Evolutionary conservation across 2,888 invertebrate genomes (phyloP).

Genomic region (Tenthredo mesomela): DNA sequence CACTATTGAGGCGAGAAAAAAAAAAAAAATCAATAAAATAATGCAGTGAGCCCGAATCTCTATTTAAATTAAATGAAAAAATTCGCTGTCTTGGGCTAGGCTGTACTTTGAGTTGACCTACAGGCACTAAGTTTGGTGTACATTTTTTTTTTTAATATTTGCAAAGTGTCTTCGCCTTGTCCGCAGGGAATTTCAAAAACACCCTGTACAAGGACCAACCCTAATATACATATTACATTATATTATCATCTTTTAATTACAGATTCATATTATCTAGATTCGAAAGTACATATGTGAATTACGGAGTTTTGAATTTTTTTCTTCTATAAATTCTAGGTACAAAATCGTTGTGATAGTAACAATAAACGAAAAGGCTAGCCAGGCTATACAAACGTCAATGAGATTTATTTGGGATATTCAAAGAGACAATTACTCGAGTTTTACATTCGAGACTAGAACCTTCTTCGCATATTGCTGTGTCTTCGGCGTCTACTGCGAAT

Average conservation of each 20-base stretch:
- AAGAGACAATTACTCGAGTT: slow-evolving; percentile 82
- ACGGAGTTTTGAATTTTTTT: not conserved
- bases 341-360: slow-evolving; percentile 83
- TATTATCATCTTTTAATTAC: not conserved
- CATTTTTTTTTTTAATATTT: too few species aligned
- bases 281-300: not conserved
- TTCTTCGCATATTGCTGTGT: slow-evolving; percentile 84
- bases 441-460: slow-evolving; percentile 82
- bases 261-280: slow-evolving; percentile 4
- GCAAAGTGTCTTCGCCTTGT: too few species aligned
- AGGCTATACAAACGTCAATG: slow-evolving; percentile 82
- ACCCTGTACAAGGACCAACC: too few species aligned
- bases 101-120: too few species aligned
- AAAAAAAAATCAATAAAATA: too few species aligned
- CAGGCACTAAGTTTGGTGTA: too few species aligned
- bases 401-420: slow-evolving; percentile 86
- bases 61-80: too few species aligned
- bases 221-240: too few species aligned
- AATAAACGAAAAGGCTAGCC: slow-evolving; percentile 85
- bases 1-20: too few species aligned
- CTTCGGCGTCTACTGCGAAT: slow-evolving; percentile 86
- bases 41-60: too few species aligned
- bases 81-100: too few species aligned
- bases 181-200: too few species aligned
- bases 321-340: slow-evolving; percentile 79